Evolutionary conservation across 2,113 vertebrate genomes (phyloP), one percentile per base, ranked within the genome.

Genomic region (Ceyx melanurus): DNA sequence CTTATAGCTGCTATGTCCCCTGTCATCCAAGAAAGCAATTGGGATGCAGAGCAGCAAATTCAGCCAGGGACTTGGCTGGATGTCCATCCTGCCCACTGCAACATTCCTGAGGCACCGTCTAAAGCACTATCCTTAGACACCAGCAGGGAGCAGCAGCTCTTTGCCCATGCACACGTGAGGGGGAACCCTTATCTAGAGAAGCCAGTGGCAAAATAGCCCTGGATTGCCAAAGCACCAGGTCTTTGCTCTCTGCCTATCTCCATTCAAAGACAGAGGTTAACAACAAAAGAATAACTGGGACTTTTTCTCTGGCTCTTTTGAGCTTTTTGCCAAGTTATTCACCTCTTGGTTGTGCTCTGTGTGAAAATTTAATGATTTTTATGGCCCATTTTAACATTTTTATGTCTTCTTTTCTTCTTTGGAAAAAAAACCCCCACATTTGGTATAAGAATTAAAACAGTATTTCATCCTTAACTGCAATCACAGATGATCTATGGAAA

Each of bases 371-470:
- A 88, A 96, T 95, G 79, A 89, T 95, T 97, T 97, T 97, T 97
- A 97, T 97, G 74, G 90, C 81, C 82, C 90, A 90, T 96, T 96
- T 97, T 86, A 97, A 96, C 89, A 79, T 92, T 97, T 98, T 96
- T 93, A 93, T 97, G 84, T 87, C 87, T 89, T 90, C 86, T 90
- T 88, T 90, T 87, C 85, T 92, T 61, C 72, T 70, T 91, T 64
- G 7, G 90, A 13, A 89, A 94, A 92, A 85, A 96, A 65, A 12
- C 10, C 33, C 90, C 85, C 78, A 85, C 85, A 92, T 97, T 97
- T 92, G 61, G 89, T 77, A 35, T 95, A 96, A 95, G 97, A 97
- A 97, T 97, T 97, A 97, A 97, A 97, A 86, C 94, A 89, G 95
- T 96, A 96, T 97, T 97, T 97, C 95, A 97, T 77, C 66, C 93